Evolutionary conservation across 2,888 invertebrate genomes (phyloP).

Genomic region (Pollenia labialis): DNA sequence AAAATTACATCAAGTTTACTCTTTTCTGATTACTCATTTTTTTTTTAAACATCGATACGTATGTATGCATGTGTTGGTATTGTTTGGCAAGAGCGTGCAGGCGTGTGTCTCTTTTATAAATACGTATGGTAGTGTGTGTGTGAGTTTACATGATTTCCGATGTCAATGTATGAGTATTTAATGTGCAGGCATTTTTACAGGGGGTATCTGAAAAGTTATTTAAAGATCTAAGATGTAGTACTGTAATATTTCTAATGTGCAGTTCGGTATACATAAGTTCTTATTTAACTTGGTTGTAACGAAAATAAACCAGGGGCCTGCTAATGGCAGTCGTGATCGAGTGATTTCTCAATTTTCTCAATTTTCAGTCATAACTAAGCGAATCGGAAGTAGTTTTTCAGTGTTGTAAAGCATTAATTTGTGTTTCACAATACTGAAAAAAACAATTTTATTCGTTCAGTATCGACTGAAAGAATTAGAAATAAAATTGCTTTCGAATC

Average conservation of each 20-base stretch:
- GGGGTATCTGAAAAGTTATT: not conserved
- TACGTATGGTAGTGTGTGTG: not conserved
- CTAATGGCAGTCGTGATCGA: no score
- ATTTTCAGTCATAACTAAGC: no score
- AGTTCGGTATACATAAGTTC: no score
- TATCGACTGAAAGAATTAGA: no score
- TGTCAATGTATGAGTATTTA: not conserved
- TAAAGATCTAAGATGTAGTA: not conserved
- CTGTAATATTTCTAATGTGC: not conserved
- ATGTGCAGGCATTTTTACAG: conserved; percentile 24
- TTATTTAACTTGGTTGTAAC: not conserved
- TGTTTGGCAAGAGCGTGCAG: not conserved
- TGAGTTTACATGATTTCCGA: not conserved
- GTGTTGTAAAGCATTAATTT: no score
- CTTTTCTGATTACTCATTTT: conserved; percentile 49
- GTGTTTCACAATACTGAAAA: no score
- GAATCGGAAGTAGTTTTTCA: no score
- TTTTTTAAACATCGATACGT: not conserved
- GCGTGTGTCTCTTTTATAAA: not conserved
- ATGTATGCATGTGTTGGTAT: not conserved
- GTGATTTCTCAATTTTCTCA: no score
- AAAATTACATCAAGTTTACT: conserved; percentile 53
- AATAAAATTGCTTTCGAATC: no score
- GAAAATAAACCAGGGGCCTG: no score
- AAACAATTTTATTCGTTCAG: no score